Conservation (phyloP, 1,140 invertebrate species). For the Teleopsis dalmanni region DNA sequence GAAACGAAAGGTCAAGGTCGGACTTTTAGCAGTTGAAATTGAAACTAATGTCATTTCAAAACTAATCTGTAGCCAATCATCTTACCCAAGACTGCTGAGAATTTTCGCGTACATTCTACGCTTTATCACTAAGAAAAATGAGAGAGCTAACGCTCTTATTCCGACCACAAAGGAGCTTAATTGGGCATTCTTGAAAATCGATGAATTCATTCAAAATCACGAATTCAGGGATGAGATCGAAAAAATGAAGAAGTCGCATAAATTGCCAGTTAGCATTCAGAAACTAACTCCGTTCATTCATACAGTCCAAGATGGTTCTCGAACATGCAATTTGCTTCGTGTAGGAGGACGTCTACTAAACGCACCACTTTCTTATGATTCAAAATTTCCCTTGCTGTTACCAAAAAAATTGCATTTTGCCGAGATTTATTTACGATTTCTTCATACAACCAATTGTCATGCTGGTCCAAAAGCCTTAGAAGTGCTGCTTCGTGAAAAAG, state of each 20-base stretch:
- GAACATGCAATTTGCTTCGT: constrained; percentile 3
- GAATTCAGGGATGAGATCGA: constrained; percentile 2
- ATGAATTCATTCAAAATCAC: constrained; percentile 1
- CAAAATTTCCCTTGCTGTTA: constrained; percentile 8
- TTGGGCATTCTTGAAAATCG: not conserved
- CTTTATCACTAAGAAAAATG: not conserved
- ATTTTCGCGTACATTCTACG: no score
- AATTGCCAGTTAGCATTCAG: constrained; percentile 1
- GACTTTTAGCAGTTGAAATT: not conserved
- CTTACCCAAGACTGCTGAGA: not conserved
- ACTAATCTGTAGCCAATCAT: constrained; percentile 1
- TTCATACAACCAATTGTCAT: constrained; percentile 10
- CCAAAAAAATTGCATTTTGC: constrained; percentile 6
- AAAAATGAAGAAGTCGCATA: not conserved
- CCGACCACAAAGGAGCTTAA: not conserved
- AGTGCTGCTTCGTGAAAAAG: constrained; percentile 5
- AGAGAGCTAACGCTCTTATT: not conserved
- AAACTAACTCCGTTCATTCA: constrained; percentile 4
- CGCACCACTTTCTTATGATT: constrained; percentile 7
- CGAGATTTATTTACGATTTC: constrained; percentile 1
- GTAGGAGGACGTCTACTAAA: constrained; percentile 6
- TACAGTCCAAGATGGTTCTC: not conserved
- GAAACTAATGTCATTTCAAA: not conserved
- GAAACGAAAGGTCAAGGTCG: not conserved
- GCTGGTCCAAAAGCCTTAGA: constrained; percentile 5